Evolutionary conservation across 2,888 invertebrate genomes (phyloP).

Genomic region (Lasioglossum morio): DNA sequence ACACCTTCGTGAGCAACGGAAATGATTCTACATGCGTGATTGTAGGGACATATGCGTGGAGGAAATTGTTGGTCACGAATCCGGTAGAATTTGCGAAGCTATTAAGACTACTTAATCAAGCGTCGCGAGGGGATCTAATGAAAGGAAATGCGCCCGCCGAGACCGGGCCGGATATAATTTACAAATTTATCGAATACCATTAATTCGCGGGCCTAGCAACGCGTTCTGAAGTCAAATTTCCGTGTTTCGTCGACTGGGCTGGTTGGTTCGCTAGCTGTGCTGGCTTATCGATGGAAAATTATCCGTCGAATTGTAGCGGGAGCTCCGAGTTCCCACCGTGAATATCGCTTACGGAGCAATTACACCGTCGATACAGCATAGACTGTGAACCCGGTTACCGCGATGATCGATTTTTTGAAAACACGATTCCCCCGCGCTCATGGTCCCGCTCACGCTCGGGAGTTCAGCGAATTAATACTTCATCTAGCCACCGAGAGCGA

Average conservation of each 20-base stretch:
- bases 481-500: constrained; percentile 12
- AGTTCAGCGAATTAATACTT: constrained; percentile 20
- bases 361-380: constrained; percentile 19
- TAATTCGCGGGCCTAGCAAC: constrained; percentile 36
- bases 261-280: background rate
- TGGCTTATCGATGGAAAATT: constrained; percentile 52
- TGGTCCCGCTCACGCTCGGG: background rate
- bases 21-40: background rate
- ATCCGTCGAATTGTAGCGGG: constrained; percentile 37
- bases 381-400: background rate
- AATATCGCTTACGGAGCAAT: constrained; percentile 41
- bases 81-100: constrained; percentile 19
- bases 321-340: constrained; percentile 7
- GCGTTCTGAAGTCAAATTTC: constrained; percentile 49
- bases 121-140: constrained; percentile 34
- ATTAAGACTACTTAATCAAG: constrained; percentile 45
- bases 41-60: background rate
- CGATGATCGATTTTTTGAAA: constrained; percentile 45
- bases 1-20: background rate
- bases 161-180: constrained; percentile 46
- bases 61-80: constrained; percentile 33
- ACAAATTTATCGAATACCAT: constrained; percentile 53
- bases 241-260: constrained; percentile 34
- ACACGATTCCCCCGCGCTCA: background rate
- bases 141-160: constrained; percentile 49